Evolutionary conservation across 2,888 invertebrate species (phyloP).

Genomic region (Macrophya alboannulata): DNA sequence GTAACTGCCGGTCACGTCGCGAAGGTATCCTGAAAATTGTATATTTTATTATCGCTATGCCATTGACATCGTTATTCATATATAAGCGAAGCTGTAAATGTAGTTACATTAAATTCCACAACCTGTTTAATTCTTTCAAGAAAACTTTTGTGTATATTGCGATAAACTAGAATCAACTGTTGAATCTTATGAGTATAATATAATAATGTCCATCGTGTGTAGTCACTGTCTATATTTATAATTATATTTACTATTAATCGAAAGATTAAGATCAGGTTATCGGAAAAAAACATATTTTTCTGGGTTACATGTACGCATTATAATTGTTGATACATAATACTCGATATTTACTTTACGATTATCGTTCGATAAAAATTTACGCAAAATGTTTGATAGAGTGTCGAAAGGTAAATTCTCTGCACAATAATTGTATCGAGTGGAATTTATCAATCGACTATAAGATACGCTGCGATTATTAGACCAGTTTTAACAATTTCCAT

Average conservation of each 20-base stretch:
- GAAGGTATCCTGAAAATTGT: constrained; percentile 82
- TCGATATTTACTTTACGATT: not conserved
- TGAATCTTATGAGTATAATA: constrained; percentile 5
- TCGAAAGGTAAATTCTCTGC: not conserved
- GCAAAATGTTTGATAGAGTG: not conserved
- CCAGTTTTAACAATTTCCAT: not conserved
- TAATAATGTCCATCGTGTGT: not conserved
- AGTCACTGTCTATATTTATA: not conserved
- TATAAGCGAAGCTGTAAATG: not conserved
- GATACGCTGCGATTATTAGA: not conserved
- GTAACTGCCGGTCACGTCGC: constrained; percentile 88
- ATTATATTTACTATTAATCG: not conserved
- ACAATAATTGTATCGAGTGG: not conserved
- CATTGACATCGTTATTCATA: not conserved
- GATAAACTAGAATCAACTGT: constrained; percentile 12
- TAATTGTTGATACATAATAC: not conserved
- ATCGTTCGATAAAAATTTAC: not conserved
- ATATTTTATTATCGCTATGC: not conserved
- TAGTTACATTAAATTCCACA: not conserved
- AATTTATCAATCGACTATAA: not conserved
- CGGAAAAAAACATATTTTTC: constrained; percentile 35
- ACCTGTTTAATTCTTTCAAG: not conserved
- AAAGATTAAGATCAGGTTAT: constrained; percentile 16
- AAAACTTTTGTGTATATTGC: not conserved
- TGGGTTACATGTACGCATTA: constrained; percentile 4